Conservation (phyloP, 1,140 invertebrate species). For the Euwallacea fornicatus region DNA sequence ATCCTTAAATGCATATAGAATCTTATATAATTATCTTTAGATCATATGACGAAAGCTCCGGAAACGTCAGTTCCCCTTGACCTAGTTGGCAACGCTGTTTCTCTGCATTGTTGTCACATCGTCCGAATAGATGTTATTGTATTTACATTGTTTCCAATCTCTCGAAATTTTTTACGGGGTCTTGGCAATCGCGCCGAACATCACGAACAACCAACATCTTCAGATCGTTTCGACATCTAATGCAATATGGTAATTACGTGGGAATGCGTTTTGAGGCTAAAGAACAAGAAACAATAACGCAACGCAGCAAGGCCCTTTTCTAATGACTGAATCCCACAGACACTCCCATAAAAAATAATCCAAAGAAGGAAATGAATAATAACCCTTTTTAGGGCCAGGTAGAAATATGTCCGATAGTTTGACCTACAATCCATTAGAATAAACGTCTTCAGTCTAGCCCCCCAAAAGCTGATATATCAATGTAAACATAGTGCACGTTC, state of each 20-base stretch:
- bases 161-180: conserved; percentile 1
- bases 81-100: conserved; percentile 28
- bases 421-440: conserved; percentile 18
- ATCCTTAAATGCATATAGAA: background rate
- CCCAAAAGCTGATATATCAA: conserved; percentile 4
- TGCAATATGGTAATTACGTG: conserved; percentile 18
- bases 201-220: conserved; percentile 16
- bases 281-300: conserved; percentile 4
- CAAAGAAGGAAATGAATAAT: conserved; percentile 27
- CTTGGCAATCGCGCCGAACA: conserved; percentile 6
- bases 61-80: conserved; percentile 25
- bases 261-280: conserved; percentile 1
- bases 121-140: background rate
- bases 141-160: background rate
- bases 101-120: conserved; percentile 18
- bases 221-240: conserved; percentile 17
- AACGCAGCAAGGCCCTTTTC: background rate
- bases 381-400: conserved; percentile 24
- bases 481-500: conserved; percentile 9
- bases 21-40: background rate
- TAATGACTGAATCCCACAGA: conserved; percentile 16
- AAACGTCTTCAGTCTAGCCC: conserved; percentile 7
- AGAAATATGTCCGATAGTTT: conserved; percentile 24
- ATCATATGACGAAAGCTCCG: conserved; percentile 15
- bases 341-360: conserved; percentile 20